Evolutionary conservation across 2,797 vertebrate species (phyloP).

Genomic region (Myotis myotis): DNA sequence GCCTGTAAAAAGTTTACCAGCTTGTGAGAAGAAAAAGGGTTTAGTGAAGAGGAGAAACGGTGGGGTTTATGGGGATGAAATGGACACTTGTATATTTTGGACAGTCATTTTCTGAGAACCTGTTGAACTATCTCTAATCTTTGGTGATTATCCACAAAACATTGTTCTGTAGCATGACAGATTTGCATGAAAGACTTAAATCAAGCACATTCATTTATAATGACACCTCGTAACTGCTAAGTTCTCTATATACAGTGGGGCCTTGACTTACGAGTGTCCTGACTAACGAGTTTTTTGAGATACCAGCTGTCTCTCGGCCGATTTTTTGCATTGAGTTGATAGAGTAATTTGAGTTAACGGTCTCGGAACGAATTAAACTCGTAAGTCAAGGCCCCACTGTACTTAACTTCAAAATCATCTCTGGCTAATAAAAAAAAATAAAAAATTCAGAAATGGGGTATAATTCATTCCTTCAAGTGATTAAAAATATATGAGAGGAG

Average conservation of each 20-base stretch:
- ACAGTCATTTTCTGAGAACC: not conserved
- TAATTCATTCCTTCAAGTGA: slow-evolving; percentile 11
- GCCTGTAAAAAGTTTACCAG: not conserved
- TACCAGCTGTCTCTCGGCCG: too few relatives aligned
- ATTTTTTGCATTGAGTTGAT: too few relatives aligned
- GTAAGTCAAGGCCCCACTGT: too few relatives aligned
- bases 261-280: too few relatives aligned
- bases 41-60: not conserved
- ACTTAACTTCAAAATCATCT: slow-evolving; percentile 45
- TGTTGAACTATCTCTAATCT: slow-evolving; percentile 1
- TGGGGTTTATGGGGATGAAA: not conserved
- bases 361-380: too few relatives aligned
- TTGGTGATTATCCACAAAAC: slow-evolving; percentile 25
- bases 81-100: not conserved
- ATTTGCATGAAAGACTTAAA: not conserved
- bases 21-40: not conserved
- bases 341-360: too few relatives aligned
- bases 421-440: slow-evolving; percentile 25
- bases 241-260: not conserved
- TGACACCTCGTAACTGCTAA: not conserved
- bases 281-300: too few relatives aligned
- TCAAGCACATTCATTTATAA: not conserved
- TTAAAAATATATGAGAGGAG: slow-evolving; percentile 26
- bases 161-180: not conserved
- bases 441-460: slow-evolving; percentile 22